phyloP scores from a whole-genome alignment of 2,888 invertebrate species.

The Apodemia zela region DNA sequence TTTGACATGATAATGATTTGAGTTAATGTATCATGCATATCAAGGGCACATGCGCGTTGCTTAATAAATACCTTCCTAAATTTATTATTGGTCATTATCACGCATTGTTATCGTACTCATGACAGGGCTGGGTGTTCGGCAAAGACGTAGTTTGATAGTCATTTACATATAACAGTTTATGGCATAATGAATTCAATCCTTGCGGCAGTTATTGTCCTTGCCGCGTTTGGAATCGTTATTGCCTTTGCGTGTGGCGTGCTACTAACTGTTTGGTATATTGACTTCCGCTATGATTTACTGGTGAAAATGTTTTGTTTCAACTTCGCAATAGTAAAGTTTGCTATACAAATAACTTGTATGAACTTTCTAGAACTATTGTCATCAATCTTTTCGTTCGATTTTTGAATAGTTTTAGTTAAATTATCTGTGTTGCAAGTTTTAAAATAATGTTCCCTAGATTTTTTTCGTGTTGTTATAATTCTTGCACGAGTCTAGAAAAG shows the following conservation, averaged over 20 bases:
- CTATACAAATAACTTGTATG: no score
- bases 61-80: background rate
- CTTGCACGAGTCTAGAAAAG: no score
- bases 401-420: no score
- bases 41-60: background rate
- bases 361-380: no score
- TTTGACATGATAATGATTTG: no score
- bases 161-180: conserved; percentile 27
- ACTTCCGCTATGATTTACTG: background rate
- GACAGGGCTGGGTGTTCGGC: background rate
- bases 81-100: background rate
- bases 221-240: conserved; percentile 32
- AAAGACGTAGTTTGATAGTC: background rate
- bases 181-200: conserved; percentile 43
- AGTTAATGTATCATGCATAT: background rate
- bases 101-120: background rate
- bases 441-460: no score
- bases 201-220: conserved; percentile 46
- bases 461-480: no score
- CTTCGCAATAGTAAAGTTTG: no score
- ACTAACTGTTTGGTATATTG: conserved; percentile 3
- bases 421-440: no score
- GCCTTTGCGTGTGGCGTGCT: conserved; percentile 11
- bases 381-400: no score
- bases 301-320: background rate